These are phyloP conservation scores for Bombus ignitus DNA, from an alignment of 1,140 invertebrate species.

Conservation along the genomic window DNA sequence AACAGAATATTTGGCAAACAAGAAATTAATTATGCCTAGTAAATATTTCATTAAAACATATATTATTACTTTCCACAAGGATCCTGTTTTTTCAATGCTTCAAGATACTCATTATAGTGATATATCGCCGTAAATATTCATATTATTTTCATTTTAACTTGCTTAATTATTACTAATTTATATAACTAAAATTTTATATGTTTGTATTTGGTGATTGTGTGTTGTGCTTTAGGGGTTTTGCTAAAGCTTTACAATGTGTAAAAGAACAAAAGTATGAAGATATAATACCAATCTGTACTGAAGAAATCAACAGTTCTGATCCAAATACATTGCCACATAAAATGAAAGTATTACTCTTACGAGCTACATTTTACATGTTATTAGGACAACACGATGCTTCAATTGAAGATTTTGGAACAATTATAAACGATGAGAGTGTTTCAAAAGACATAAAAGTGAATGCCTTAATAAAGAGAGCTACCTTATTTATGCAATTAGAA, in stretches of 20 bases:
- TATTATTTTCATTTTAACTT: conserved; percentile 14
- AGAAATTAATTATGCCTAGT: conserved; percentile 90
- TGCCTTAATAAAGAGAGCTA: conserved; percentile 95
- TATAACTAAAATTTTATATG: conserved; percentile 22
- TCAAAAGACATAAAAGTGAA: conserved; percentile 88
- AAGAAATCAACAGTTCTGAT: conserved; percentile 88
- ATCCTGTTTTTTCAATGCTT: conserved; percentile 86
- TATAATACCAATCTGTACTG: conserved; percentile 90
- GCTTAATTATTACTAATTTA: not conserved
- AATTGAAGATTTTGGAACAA: conserved; percentile 87
- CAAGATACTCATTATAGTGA: conserved; percentile 58
- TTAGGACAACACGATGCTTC: conserved; percentile 88
- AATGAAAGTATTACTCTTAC: conserved; percentile 88
- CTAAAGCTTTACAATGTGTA: conserved; percentile 82
- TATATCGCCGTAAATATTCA: conserved; percentile 65
- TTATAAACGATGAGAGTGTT: conserved; percentile 85
- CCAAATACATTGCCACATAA: conserved; percentile 81
- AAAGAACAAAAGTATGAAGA: conserved; percentile 89
- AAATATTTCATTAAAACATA: conserved; percentile 93
- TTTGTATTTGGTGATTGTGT: not conserved
- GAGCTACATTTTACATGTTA: conserved; percentile 92
- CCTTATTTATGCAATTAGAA: conserved; percentile 91
- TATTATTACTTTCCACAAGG: conserved; percentile 92
- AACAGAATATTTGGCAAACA: conserved; percentile 86
- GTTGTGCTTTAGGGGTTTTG: conserved; percentile 62